These are phyloP conservation scores for Carettochelys insculpta DNA, from an alignment of 2,113 vertebrate genomes.

Conservation along the genomic window DNA sequence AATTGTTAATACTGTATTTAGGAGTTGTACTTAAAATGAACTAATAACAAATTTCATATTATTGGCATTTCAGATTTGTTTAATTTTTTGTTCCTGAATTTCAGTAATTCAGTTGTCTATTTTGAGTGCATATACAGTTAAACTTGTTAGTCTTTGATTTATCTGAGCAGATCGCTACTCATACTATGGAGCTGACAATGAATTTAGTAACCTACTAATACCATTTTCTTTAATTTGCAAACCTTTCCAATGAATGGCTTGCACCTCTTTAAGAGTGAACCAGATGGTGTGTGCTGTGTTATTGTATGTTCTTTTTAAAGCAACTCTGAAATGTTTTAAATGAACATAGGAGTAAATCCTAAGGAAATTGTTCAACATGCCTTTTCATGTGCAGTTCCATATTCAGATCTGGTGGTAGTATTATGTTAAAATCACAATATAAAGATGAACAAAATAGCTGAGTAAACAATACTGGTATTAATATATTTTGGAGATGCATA, in stretches of 20 bases:
- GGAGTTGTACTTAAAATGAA: background rate
- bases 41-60: background rate
- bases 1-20: background rate
- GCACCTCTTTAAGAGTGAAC: background rate
- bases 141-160: background rate
- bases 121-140: rapidly evolving
- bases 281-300: rapidly evolving
- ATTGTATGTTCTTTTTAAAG: background rate
- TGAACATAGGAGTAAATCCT: background rate
- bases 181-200: background rate
- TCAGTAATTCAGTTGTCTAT: background rate
- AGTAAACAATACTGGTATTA: background rate
- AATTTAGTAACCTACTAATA: background rate
- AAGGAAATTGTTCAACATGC: background rate
- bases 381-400: background rate
- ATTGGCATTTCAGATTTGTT: too few species aligned
- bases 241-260: background rate
- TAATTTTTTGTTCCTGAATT: background rate
- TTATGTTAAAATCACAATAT: background rate
- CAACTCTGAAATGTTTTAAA: background rate
- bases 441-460: background rate
- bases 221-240: background rate
- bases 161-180: rapidly evolving
- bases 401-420: background rate
- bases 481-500: background rate